Conservation (phyloP, 2,797 vertebrate species). For the Alcedo atthis region DNA sequence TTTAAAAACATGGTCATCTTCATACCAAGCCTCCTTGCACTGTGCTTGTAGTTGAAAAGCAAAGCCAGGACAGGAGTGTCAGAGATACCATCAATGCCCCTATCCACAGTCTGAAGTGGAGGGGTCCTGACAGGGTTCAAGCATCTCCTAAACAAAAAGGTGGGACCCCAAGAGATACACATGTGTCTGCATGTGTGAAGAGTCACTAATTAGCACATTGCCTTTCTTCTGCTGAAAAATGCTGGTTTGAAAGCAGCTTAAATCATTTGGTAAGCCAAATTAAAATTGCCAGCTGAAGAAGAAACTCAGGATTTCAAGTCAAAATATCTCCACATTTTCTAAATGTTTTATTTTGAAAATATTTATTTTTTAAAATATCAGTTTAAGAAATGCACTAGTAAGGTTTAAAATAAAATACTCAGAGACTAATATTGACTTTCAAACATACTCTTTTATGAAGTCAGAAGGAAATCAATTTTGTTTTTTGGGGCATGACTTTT, state of each 20-base stretch:
- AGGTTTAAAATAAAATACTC: not conserved
- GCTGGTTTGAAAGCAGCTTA: not conserved
- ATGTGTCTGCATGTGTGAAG: not conserved
- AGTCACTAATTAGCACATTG: not conserved
- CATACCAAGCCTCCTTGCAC: not conserved
- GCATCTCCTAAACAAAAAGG: not conserved
- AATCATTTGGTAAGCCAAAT: conserved; percentile 15
- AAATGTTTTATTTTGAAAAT: conserved; percentile 13
- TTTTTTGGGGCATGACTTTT: conserved; percentile 12
- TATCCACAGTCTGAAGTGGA: not conserved
- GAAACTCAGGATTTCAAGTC: not conserved
- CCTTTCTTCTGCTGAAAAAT: not conserved
- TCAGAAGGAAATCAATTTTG: not conserved
- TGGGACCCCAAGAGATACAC: not conserved
- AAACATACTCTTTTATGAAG: not conserved
- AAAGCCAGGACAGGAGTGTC: not conserved
- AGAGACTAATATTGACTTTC: not conserved
- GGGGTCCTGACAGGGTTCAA: not conserved
- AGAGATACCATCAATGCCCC: not conserved
- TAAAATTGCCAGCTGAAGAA: not conserved
- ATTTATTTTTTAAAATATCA: not conserved
- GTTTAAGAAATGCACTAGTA: not conserved
- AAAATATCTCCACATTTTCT: not conserved
- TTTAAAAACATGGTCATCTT: not conserved
- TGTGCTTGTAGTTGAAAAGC: not conserved